phyloP scores from a whole-genome alignment of 2,888 invertebrate species.

The Eupelmus urozonus region DNA sequence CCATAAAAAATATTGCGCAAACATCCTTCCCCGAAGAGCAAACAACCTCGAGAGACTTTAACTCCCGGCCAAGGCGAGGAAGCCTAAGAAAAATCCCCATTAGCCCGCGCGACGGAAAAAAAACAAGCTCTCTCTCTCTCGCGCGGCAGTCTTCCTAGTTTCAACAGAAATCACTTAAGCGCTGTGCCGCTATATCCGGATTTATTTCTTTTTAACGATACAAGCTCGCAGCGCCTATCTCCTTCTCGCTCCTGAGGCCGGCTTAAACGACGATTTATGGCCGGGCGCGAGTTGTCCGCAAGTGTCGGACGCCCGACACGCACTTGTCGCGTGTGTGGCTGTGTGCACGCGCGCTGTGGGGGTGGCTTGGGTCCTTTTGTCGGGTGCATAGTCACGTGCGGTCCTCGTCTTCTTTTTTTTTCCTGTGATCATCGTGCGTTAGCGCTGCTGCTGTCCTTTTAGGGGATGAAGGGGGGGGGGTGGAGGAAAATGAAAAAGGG shows the following conservation, averaged over 20 bases:
- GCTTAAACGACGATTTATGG: conserved; percentile 24
- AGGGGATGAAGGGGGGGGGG: neutral
- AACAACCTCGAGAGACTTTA: too few relatives aligned
- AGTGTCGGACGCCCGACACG: conserved; percentile 2
- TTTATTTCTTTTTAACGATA: conserved; percentile 24
- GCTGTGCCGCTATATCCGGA: neutral
- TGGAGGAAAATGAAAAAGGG: conserved; percentile 28
- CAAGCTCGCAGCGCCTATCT: neutral
- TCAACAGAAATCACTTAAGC: neutral
- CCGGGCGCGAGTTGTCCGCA: conserved; percentile 20
- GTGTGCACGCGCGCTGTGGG: neutral
- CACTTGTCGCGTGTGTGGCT: conserved; percentile 9
- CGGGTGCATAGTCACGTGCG: conserved; percentile 15
- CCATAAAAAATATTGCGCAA: too few relatives aligned
- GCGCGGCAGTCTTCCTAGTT: neutral
- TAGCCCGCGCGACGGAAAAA: neutral
- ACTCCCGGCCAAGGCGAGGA: too few relatives aligned
- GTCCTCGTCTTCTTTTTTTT: conserved; percentile 17
- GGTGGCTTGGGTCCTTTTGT: neutral
- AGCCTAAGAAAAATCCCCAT: neutral
- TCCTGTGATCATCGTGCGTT: conserved; percentile 8
- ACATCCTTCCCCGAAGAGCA: too few relatives aligned
- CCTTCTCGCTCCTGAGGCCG: neutral
- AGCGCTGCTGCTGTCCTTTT: neutral
- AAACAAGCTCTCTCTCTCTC: too few relatives aligned